Evolutionary conservation across 2,888 invertebrate genomes (phyloP).

Genomic region (Nesidiocoris tenuis): DNA sequence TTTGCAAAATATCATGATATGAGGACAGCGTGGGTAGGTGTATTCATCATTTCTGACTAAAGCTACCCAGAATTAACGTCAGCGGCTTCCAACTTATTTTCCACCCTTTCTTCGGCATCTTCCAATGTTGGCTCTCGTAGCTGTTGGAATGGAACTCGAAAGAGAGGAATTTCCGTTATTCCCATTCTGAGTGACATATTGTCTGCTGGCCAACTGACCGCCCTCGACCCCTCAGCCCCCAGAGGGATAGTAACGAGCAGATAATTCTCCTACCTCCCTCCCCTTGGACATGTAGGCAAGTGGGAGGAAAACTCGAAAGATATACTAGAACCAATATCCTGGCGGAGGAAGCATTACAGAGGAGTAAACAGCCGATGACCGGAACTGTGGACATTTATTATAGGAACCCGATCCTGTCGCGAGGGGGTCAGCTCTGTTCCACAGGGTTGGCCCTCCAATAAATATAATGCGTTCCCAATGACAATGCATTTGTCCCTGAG

Average conservation of each 20-base stretch:
- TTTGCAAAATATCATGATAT: no score
- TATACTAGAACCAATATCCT: slow-evolving; percentile 42
- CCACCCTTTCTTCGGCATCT: no score
- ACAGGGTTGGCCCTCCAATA: slow-evolving; percentile 41
- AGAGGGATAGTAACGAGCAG: slow-evolving; percentile 28
- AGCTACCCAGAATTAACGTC: no score
- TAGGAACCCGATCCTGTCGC: slow-evolving; percentile 30
- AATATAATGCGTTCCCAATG: slow-evolving; percentile 49
- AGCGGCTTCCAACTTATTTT: no score
- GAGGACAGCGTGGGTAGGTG: no score
- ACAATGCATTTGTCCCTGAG: slow-evolving; percentile 48
- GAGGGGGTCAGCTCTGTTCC: not conserved
- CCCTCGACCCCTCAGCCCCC: not conserved
- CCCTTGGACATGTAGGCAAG: slow-evolving; percentile 21
- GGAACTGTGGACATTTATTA: slow-evolving; percentile 46
- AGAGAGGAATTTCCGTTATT: slow-evolving; percentile 16
- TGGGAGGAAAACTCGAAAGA: slow-evolving; percentile 33
- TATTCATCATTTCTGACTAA: no score
- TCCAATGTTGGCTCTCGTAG: no score
- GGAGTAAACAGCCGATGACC: slow-evolving; percentile 45
- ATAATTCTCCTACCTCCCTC: slow-evolving; percentile 30
- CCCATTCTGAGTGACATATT: slow-evolving; percentile 28
- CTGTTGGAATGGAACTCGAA: not conserved
- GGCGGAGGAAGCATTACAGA: slow-evolving; percentile 41
- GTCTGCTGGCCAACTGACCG: slow-evolving; percentile 4